Evolutionary conservation across 2,797 vertebrate genomes (phyloP).

Genomic region (Scolopax rusticola): DNA sequence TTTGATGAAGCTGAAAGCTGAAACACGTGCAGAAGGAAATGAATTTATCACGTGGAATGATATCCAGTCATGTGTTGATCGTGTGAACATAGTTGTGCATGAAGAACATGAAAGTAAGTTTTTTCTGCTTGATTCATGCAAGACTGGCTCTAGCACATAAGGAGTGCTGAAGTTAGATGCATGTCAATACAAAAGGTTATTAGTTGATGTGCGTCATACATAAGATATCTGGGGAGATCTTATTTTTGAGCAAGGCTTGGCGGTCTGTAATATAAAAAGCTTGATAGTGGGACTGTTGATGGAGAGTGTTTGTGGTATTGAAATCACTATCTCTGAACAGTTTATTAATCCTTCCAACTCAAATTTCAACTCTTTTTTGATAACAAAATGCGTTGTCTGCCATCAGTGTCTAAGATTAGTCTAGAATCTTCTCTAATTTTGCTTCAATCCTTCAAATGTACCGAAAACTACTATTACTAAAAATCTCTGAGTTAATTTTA

Average conservation of each 20-base stretch:
- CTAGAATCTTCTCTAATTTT: neutral
- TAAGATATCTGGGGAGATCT: neutral
- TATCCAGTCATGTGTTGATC: constrained; percentile 93
- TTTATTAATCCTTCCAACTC: neutral
- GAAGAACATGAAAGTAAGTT: constrained; percentile 95
- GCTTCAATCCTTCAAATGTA: neutral
- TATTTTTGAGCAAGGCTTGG: neutral
- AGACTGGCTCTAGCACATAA: neutral
- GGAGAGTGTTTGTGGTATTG: neutral
- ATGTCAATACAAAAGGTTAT: neutral
- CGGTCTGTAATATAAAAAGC: neutral
- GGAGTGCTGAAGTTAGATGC: neutral
- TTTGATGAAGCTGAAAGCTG: constrained; percentile 89
- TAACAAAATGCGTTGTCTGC: neutral
- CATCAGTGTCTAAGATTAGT: neutral
- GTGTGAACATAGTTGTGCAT: constrained; percentile 88
- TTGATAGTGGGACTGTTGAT: neutral
- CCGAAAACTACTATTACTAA: neutral
- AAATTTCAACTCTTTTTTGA: neutral
- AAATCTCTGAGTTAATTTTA: neutral
- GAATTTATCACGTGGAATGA: constrained; percentile 97
- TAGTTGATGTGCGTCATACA: neutral
- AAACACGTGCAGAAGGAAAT: constrained; percentile 80
- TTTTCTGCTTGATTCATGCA: neutral
- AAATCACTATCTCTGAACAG: neutral